Base-by-base conservation (phyloP, 2,888 invertebrate genomes). In the Sisyra terminalis region DNA sequence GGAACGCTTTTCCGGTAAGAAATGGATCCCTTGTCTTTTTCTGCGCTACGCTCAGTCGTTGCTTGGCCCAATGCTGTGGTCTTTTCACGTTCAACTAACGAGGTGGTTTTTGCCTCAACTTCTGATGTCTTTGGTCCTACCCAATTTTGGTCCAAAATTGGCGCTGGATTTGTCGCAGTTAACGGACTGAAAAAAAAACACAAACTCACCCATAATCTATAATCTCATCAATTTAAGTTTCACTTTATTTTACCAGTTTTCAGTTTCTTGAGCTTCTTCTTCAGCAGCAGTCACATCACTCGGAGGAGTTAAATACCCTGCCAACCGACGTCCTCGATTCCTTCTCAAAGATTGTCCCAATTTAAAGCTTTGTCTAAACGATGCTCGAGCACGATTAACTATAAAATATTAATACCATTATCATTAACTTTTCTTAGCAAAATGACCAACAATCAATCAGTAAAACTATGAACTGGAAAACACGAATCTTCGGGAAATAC, bases 311-410 rank as follows among this genome's bases (percentile, higher is more conserved):
- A 69, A 63, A 59, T 68, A 69, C 10, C 69, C 73, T 50, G 69
- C 67, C 56, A 67, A 64, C 54, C 69, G 63, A 50, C 65, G 60
- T 49, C 68, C 72, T 52, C 67, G 64, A 54, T 67, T 66, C 50
- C 69, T 57, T 50, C 65, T 57, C 47, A 59, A 60, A 44, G 63
- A 61, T 41, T 57, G 53, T 52, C 68, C 67, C 55, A 70, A 62
- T 51, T 68, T 63, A 51, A 70, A 60, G 51, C 69, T 69, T 54
- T 69, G 69, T 46, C 73, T 66, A 60, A 75, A 74, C 47, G 74
- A 74, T 49, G 71, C 71, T 53, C 76, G 65, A 45, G 77, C 77
- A 58, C 76, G 67, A 63, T 75, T 75, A 56, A 73, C 73, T 73
- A 56, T 38, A 57, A 50, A 42, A 24, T 24, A 7, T 24, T 3